Conservation (phyloP, 2,888 invertebrate genomes). For the Taphrorychus bicolor region DNA sequence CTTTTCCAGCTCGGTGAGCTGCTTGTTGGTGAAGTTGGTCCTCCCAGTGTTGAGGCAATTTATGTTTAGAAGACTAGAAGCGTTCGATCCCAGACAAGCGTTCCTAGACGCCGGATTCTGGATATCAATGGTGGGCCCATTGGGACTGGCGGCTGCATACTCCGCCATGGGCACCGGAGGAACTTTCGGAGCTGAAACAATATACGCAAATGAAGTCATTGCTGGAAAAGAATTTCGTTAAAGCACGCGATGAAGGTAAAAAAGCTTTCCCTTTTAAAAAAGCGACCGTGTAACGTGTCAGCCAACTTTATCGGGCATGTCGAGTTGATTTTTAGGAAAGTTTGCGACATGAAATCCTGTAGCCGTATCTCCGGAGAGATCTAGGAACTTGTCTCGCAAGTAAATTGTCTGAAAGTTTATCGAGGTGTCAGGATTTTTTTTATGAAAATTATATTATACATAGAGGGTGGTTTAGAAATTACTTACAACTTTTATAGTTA, state of each 20-base stretch:
- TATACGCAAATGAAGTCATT: neutral
- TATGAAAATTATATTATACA: too few species aligned
- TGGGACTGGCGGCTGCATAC: conserved; percentile 57
- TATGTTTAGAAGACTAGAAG: conserved; percentile 57
- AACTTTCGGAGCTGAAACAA: conserved; percentile 69
- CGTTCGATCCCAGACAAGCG: conserved; percentile 59
- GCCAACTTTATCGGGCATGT: conserved; percentile 33
- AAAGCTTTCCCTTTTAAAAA: conserved; percentile 25
- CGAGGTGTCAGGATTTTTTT: neutral
- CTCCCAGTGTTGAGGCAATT: conserved; percentile 81
- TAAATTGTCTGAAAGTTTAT: neutral
- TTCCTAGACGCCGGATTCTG: conserved; percentile 62
- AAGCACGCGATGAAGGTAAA: neutral
- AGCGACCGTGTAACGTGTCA: conserved; percentile 26
- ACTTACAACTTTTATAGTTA: too few species aligned
- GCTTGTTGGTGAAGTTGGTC: conserved; percentile 99
- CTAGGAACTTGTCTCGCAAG: conserved; percentile 11
- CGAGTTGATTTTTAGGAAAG: conserved; percentile 30
- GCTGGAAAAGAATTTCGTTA: neutral
- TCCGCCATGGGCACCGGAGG: conserved; percentile 58
- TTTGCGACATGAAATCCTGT: conserved; percentile 26
- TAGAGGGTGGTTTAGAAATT: too few species aligned
- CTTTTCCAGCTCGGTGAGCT: conserved; percentile 97
- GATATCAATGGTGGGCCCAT: conserved; percentile 61
- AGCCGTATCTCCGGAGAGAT: conserved; percentile 31